A percentile compares a stretch with the other conserved stretches of the same genome.
These are phyloP conservation scores for Salticus scenicus DNA, from an alignment of 2,888 invertebrate genomes.

Conservation along the genomic window DNA sequence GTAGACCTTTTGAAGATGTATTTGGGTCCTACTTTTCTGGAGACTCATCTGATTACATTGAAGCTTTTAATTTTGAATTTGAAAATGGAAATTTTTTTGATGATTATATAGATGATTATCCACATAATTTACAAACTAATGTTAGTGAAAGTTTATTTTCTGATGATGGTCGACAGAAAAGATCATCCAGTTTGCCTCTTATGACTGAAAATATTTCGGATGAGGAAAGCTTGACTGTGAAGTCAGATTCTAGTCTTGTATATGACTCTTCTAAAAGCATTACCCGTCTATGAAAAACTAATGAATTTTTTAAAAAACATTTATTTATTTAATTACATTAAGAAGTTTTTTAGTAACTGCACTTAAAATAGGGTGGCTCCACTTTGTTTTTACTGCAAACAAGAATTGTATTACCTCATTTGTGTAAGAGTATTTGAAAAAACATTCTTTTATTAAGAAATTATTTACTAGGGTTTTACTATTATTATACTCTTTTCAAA, in stretches of 20 bases:
- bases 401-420: neutral
- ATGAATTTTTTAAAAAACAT: neutral
- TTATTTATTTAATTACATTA: neutral
- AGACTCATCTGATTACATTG: conserved; percentile 24
- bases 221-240: neutral
- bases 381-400: neutral
- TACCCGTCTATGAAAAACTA: conserved; percentile 29
- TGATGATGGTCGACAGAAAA: neutral
- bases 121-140: neutral
- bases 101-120: conserved; percentile 29
- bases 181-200: conserved; percentile 16
- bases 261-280: conserved; percentile 37
- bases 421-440: neutral
- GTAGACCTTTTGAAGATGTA: conserved; percentile 43
- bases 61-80: conserved; percentile 61
- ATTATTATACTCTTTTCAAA: too few relatives aligned
- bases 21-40: conserved; percentile 25
- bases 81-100: conserved; percentile 54
- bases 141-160: neutral
- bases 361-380: neutral
- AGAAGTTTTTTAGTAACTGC: neutral
- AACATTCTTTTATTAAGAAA: too few relatives aligned
- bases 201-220: conserved; percentile 45
- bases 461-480: too few relatives aligned
- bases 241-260: conserved; percentile 48